Conservation (phyloP, 2,797 vertebrate genomes). For the Mormyrus proboscirostris region DNA sequence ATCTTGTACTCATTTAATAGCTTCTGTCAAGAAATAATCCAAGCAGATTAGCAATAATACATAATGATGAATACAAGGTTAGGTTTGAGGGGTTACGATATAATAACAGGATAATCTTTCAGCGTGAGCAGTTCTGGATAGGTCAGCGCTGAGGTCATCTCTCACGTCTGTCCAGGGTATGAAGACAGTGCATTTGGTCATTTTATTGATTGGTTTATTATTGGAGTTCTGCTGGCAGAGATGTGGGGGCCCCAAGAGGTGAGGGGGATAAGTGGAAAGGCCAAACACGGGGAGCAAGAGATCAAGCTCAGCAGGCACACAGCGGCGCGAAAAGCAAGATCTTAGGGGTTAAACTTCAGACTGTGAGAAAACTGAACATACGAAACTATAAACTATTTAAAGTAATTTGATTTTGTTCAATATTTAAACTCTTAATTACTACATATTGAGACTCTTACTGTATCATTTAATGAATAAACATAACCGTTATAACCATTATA, state of each 20-base stretch:
- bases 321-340: not conserved
- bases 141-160: constrained; percentile 17
- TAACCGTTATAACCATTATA: not conserved
- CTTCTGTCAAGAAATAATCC: constrained; percentile 1
- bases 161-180: constrained; percentile 17
- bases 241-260: not conserved
- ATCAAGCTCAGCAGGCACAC: not conserved
- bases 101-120: constrained; percentile 31
- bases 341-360: not conserved
- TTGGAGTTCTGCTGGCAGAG: constrained; percentile 12
- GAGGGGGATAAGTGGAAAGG: not conserved
- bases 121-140: not conserved
- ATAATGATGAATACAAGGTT: not conserved
- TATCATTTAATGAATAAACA: not conserved
- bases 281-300: not conserved
- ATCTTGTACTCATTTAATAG: not conserved
- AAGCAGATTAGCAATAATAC: constrained; percentile 16
- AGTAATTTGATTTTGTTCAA: not conserved
- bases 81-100: constrained; percentile 6
- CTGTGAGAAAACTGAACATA: not conserved
- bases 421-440: not conserved
- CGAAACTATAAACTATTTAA: not conserved
- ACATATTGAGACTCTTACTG: not conserved
- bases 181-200: constrained; percentile 26
- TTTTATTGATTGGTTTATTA: constrained; percentile 32